Percentiles rank a stretch among this genome's conserved stretches.
Evolutionary conservation across 2,888 invertebrate species (phyloP).

Genomic region (Alentia gelatinosa): DNA sequence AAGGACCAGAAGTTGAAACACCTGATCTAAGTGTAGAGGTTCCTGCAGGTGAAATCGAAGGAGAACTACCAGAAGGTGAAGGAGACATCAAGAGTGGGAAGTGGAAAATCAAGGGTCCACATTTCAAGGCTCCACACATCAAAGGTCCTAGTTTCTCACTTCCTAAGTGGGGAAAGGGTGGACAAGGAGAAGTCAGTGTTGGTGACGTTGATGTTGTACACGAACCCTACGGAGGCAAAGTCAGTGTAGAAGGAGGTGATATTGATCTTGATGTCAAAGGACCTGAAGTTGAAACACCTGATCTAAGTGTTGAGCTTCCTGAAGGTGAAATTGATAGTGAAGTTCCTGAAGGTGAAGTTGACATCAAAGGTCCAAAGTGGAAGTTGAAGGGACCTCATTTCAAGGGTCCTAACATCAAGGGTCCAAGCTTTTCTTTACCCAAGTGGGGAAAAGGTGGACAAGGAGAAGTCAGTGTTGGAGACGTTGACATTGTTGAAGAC

Average conservation of each 20-base stretch:
- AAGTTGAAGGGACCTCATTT: neutral
- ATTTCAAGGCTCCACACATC: neutral
- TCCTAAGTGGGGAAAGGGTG: neutral
- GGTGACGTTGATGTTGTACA: constrained; percentile 23
- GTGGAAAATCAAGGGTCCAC: constrained; percentile 16
- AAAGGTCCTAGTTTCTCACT: constrained; percentile 18
- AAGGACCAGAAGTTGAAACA: neutral
- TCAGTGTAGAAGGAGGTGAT: neutral
- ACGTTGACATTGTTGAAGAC: constrained; percentile 6
- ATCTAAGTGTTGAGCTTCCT: neutral
- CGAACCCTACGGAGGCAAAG: neutral
- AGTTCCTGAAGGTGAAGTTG: constrained; percentile 3
- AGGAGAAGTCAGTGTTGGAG: constrained; percentile 32
- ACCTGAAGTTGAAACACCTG: constrained; percentile 5
- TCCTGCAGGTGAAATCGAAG: neutral
- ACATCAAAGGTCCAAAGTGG: neutral
- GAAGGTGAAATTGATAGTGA: constrained; percentile 5
- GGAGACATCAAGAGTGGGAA: neutral
- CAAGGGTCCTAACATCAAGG: constrained; percentile 6
- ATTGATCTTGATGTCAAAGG: neutral
- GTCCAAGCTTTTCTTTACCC: constrained; percentile 17
- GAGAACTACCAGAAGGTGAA: neutral
- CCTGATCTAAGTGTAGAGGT: neutral
- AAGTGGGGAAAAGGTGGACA: constrained; percentile 3
- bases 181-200: constrained; percentile 18